Conservation (phyloP, 2,888 invertebrate species). For the Panzeria rudis region DNA sequence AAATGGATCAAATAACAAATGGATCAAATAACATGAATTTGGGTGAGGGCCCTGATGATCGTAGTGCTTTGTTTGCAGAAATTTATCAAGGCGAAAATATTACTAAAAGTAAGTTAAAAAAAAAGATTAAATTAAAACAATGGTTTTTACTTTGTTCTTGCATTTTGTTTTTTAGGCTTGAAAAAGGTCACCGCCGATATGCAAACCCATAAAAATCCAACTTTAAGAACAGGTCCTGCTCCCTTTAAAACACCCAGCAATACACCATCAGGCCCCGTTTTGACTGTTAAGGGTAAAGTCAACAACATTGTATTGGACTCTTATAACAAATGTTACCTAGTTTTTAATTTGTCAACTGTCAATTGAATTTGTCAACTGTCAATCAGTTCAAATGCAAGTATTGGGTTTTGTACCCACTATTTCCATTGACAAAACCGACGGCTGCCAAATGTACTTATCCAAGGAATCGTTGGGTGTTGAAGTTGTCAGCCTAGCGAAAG, state of each 20-base stretch:
- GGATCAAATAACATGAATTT: conserved; percentile 91
- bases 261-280: conserved; percentile 87
- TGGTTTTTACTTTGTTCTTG: background rate
- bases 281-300: conserved; percentile 95
- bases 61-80: conserved; percentile 97
- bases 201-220: conserved; percentile 98
- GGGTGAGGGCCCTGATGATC: too few species aligned
- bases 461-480: conserved; percentile 93
- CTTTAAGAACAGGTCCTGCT: conserved; percentile 92
- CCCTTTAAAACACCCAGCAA: conserved; percentile 89
- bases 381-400: conserved; percentile 99
- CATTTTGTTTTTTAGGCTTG: conserved; percentile 85
- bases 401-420: conserved; percentile 97
- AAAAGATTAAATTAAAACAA: background rate
- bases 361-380: conserved; percentile 99
- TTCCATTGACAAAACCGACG: conserved; percentile 99
- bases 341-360: conserved; percentile 97
- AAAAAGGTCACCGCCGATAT: conserved; percentile 96
- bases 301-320: conserved; percentile 98
- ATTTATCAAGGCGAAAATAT: conserved; percentile 97
- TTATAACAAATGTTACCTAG: conserved; percentile 97
- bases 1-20: too few species aligned
- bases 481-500: conserved; percentile 95
- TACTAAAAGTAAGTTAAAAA: conserved; percentile 87
- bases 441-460: conserved; percentile 98